Evolutionary conservation across 2,113 vertebrate genomes (phyloP).

Genomic region (Bubo scandiacus): DNA sequence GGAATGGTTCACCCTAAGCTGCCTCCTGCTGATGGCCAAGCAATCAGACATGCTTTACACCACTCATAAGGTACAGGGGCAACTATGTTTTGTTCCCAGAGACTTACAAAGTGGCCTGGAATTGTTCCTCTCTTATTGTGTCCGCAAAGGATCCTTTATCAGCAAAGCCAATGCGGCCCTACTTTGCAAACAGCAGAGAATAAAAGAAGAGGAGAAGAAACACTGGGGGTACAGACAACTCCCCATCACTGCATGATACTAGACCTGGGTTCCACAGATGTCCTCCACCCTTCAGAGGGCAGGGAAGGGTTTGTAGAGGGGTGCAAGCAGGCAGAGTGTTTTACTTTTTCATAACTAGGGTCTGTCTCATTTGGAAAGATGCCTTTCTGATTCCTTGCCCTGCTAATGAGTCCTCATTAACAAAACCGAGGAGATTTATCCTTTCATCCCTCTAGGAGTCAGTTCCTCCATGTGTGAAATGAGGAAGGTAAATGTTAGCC

Average conservation of each 20-base stretch:
- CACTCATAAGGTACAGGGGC: not conserved
- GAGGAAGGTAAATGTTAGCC: not conserved
- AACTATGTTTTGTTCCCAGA: not conserved
- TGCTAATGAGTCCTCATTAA: not conserved
- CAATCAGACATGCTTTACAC: not conserved
- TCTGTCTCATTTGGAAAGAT: not conserved
- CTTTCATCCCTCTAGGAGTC: not conserved
- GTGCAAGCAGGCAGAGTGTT: not conserved
- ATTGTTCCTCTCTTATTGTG: not conserved
- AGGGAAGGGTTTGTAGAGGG: not conserved
- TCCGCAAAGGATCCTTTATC: not conserved
- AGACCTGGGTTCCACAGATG: rapidly evolving
- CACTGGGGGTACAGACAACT: not conserved
- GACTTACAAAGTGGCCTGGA: not conserved
- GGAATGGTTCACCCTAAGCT: not conserved
- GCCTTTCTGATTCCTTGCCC: not conserved
- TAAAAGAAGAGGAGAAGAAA: not conserved
- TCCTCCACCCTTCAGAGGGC: not conserved
- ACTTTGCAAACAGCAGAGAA: not conserved
- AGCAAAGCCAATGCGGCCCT: not conserved
- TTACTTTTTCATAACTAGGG: not conserved
- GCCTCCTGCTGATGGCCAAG: slow-evolving; percentile 31
- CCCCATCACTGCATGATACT: not conserved
- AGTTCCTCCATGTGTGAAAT: not conserved
- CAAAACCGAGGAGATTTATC: not conserved